Conservation (phyloP, 2,113 vertebrate species). For the Callorhinus ursinus region DNA sequence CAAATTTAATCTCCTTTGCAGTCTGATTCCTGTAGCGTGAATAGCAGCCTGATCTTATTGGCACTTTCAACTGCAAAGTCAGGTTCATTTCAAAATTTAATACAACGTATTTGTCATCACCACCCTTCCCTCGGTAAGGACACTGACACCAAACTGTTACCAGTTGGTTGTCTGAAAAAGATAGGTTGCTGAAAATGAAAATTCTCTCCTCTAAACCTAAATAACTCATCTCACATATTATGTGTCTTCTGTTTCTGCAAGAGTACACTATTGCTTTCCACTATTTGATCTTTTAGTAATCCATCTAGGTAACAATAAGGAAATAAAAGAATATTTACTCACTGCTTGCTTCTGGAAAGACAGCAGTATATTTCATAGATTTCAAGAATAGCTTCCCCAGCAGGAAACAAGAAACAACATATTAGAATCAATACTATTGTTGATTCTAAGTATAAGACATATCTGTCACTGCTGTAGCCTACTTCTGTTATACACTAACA, state of each 20-base stretch:
- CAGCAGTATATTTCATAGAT: conserved; percentile 53
- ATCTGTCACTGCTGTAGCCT: not conserved
- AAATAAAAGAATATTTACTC: conserved; percentile 68
- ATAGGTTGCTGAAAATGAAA: conserved; percentile 66
- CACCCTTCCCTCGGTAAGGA: not conserved
- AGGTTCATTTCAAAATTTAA: conserved; percentile 51
- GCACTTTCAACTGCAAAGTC: conserved; percentile 40
- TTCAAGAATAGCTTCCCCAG: conserved; percentile 63
- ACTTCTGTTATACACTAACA: not conserved
- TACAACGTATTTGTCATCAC: conserved; percentile 21
- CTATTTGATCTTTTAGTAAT: conserved; percentile 64
- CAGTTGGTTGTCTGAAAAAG: conserved; percentile 62
- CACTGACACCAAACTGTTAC: conserved; percentile 7
- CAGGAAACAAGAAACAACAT: conserved; percentile 61
- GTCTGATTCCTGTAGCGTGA: conserved; percentile 43
- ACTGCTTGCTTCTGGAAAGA: conserved; percentile 57
- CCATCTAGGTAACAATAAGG: conserved; percentile 54
- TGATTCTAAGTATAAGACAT: not conserved
- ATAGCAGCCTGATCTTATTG: conserved; percentile 55
- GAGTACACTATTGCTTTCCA: conserved; percentile 15
- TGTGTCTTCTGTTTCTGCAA: conserved; percentile 61
- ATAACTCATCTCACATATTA: conserved; percentile 50
- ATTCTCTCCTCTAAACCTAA: conserved; percentile 40
- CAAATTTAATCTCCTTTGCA: conserved; percentile 45
- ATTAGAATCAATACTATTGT: conserved; percentile 39